Percentiles rank a stretch among this genome's conserved stretches.
These are phyloP conservation scores for Callitettix versicolor DNA, from an alignment of 1,140 invertebrate species.

Conservation along the genomic window DNA sequence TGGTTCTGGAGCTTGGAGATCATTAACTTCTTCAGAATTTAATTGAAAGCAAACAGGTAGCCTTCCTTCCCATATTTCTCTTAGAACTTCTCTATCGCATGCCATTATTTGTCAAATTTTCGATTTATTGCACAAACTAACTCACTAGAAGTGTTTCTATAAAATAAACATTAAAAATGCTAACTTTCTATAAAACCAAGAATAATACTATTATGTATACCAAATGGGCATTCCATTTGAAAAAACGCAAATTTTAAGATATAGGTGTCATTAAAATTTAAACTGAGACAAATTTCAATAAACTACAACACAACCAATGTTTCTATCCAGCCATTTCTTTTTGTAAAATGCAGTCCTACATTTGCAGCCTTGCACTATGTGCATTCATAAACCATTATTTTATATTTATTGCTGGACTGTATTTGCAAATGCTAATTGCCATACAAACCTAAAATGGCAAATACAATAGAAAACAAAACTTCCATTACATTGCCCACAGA, in stretches of 20 bases:
- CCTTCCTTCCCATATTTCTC: conserved; percentile 92
- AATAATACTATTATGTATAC: not conserved
- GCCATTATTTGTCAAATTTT: conserved; percentile 50
- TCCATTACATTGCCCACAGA: too few species aligned
- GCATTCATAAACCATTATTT: too few species aligned
- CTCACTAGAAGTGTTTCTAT: too few species aligned
- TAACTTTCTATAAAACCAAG: not conserved
- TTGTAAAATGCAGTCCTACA: too few species aligned
- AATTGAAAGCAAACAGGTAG: conserved; percentile 84
- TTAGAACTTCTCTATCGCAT: conserved; percentile 81
- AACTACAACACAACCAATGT: not conserved
- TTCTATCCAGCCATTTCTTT: too few species aligned
- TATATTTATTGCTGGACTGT: too few species aligned
- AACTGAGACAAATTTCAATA: not conserved
- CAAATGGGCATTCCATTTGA: not conserved
- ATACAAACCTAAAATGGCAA: too few species aligned
- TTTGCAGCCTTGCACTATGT: too few species aligned
- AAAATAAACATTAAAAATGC: not conserved
- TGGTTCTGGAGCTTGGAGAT: conserved; percentile 78
- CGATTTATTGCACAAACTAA: not conserved
- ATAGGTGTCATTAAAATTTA: not conserved
- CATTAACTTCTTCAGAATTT: conserved; percentile 75
- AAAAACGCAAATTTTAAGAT: not conserved
- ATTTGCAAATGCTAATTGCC: too few species aligned
- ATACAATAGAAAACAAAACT: too few species aligned